A percentile compares a stretch with the other conserved stretches of the same genome.
These are phyloP conservation scores for Uromys caudimaculatus DNA, from an alignment of 2,797 vertebrate genomes.

Conservation along the genomic window DNA sequence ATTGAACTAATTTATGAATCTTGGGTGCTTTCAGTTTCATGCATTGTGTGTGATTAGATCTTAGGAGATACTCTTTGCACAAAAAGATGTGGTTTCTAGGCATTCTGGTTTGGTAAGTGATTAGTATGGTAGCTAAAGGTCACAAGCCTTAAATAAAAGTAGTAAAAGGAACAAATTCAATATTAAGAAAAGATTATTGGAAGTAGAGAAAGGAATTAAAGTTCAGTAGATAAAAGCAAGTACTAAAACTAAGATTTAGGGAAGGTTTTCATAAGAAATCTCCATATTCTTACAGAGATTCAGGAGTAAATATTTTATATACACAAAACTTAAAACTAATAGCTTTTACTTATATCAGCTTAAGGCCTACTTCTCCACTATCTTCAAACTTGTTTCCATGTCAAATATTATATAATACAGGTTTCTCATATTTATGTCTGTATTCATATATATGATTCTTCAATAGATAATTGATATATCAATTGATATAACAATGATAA, in stretches of 20 bases:
- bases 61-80: neutral
- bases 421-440: neutral
- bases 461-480: neutral
- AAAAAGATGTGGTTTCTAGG: neutral
- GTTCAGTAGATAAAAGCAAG: neutral
- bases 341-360: neutral
- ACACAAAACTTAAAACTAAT: neutral
- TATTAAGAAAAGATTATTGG: neutral
- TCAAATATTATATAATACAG: neutral
- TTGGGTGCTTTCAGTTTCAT: neutral
- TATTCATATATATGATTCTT: too few relatives aligned
- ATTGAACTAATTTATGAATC: neutral
- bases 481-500: neutral
- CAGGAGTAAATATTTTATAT: neutral
- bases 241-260: neutral
- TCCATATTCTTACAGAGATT: neutral
- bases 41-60: neutral
- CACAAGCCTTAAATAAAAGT: constrained; percentile 1
- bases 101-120: neutral
- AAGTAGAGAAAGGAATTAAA: neutral
- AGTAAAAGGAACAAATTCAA: neutral
- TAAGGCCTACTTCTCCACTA: neutral
- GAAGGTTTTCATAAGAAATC: neutral
- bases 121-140: neutral
- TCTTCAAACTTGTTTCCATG: neutral